Percentiles rank a stretch among this genome's conserved stretches.
phyloP scores from a whole-genome alignment of 1,140 invertebrate genomes.

The Calephelis nemesis region DNA sequence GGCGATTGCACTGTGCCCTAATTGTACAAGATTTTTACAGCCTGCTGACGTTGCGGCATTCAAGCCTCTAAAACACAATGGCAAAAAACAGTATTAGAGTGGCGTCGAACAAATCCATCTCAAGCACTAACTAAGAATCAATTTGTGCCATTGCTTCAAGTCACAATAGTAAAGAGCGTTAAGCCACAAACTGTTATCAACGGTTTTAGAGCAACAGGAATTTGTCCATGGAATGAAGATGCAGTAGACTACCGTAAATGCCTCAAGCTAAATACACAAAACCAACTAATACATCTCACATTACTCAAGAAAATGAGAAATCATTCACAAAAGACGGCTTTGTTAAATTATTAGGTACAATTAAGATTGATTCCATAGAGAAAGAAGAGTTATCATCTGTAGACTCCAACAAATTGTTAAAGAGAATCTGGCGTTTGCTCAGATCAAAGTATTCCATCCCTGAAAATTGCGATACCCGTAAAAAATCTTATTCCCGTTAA shows the following conservation, averaged over 20 bases:
- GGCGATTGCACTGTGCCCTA: conserved; percentile 32
- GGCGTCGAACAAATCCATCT: conserved; percentile 19
- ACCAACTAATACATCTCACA: conserved; percentile 7
- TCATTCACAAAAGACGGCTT: conserved; percentile 21
- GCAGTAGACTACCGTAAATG: conserved; percentile 24
- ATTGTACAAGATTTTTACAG: conserved; percentile 29
- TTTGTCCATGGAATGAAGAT: conserved; percentile 23
- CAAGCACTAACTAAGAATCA: conserved; percentile 31
- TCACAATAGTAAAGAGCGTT: conserved; percentile 26
- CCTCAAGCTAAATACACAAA: conserved; percentile 13
- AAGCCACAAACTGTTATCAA: conserved; percentile 31
- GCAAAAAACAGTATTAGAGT: conserved; percentile 39
- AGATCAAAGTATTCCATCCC: conserved; percentile 20
- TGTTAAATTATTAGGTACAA: conserved; percentile 21
- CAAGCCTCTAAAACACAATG: conserved; percentile 35
- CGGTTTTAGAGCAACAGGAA: conserved; percentile 32
- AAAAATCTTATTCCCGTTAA: conserved; percentile 24
- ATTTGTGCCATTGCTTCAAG: conserved; percentile 40
- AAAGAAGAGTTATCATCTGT: conserved; percentile 23
- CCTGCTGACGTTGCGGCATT: conserved; percentile 30
- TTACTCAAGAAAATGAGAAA: conserved; percentile 1
- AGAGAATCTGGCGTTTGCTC: conserved; percentile 23
- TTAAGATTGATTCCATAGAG: conserved; percentile 18
- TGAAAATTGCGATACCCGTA: conserved; percentile 11
- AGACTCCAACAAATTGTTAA: conserved; percentile 15